Base-by-base conservation (phyloP, 2,113 vertebrate species). In the Puma concolor region DNA sequence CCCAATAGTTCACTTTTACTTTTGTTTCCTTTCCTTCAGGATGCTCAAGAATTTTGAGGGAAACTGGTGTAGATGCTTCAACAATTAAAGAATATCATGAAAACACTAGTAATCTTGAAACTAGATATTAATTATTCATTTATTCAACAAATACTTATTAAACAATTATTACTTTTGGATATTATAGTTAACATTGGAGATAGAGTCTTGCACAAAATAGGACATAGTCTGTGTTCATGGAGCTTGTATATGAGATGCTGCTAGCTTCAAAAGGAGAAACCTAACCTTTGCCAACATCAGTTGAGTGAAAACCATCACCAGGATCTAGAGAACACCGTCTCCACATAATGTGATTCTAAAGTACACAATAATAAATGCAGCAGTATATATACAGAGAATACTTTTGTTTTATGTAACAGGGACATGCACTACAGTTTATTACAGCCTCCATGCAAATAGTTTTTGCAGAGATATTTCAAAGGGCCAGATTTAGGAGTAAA, bases 391-490 rank as follows among this genome's bases (percentile, higher is more conserved):
- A 88, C 4, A 57, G 66, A 88, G 31, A 96, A 52, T 57, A 31
- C 41, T 10, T 82, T 91, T 79, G 33, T 96, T 95, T 97, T 69
- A 83, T 92, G 88, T 72, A 72, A 74, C 5, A 83, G 31, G 25
- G 36, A 60, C 4, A 14, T 29, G 21, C 29, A 25, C 23, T 74
- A n/a, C 10, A 27, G 33, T 81, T 95, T 94, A 63, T 81, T 91
- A 85, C 10, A 87, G 50, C 8, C 41, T 88, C 48, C 12, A 4
- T 44, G 54, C 33, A 93, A 85, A 88, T 88, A 54, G 38, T 71
- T 85, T 96, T 91, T 69, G 41, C 7, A 57, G 64, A 95, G 25
- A 72, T 87, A 90, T 91, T 97, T 84, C 48, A 48, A 94, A 81
- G 41, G 17, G 12, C 87, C 27, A 88, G 4, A n/a, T 88, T 93